These are phyloP conservation scores for Sycophila sp. DNA, from an alignment of 1,140 invertebrate genomes.

Conservation along the genomic window DNA sequence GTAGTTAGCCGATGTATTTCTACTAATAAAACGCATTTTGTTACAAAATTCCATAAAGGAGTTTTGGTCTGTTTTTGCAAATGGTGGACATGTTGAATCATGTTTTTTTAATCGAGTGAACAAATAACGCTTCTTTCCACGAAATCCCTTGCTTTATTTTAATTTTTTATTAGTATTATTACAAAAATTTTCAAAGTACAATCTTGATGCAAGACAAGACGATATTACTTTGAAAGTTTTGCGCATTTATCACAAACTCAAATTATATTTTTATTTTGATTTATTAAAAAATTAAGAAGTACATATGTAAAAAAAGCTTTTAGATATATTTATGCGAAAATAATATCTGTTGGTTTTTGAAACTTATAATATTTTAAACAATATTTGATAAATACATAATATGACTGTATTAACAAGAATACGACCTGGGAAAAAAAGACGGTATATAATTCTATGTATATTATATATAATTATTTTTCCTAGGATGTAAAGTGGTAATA, in stretches of 20 bases:
- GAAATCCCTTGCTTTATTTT: constrained; percentile 36
- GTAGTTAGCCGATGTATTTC: constrained; percentile 57
- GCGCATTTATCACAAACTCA: constrained; percentile 32
- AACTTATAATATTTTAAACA: constrained; percentile 36
- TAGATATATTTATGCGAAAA: constrained; percentile 38
- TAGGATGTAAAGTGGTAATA: constrained; percentile 28
- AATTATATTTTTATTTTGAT: constrained; percentile 35
- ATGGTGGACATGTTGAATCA: constrained; percentile 29
- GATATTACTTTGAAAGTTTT: constrained; percentile 33
- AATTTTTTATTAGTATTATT: constrained; percentile 30
- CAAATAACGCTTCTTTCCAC: constrained; percentile 28
- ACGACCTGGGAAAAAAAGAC: constrained; percentile 18
- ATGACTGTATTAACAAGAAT: constrained; percentile 23
- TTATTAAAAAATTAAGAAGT: constrained; percentile 29
- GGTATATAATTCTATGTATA: constrained; percentile 23
- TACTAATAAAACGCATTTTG: constrained; percentile 60
- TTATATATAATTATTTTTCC: constrained; percentile 29
- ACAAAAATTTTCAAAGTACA: constrained; percentile 35
- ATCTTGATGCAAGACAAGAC: constrained; percentile 1
- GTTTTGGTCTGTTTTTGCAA: constrained; percentile 42
- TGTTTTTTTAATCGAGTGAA: constrained; percentile 31
- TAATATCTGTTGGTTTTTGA: constrained; percentile 38
- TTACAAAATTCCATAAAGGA: constrained; percentile 52
- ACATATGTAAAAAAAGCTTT: constrained; percentile 37
- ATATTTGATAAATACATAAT: constrained; percentile 32